phyloP scores from a whole-genome alignment of 2,797 vertebrate species.

The Thamnophis elegans region DNA sequence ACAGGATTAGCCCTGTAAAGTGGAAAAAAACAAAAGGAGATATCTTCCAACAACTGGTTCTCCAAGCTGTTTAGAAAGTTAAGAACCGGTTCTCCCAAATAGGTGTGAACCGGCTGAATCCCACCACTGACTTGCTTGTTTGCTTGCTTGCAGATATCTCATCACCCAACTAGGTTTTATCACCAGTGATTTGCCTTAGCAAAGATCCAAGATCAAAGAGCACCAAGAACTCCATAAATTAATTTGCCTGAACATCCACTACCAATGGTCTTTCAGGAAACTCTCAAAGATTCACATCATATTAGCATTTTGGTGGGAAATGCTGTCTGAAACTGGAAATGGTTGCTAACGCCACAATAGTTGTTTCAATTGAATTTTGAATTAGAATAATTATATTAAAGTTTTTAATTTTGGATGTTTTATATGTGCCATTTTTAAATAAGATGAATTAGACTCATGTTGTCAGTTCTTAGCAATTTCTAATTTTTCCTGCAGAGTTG shows the following conservation, averaged over 20 bases:
- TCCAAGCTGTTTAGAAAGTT: too few relatives aligned
- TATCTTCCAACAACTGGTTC: too few relatives aligned
- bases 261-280: background rate
- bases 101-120: too few relatives aligned
- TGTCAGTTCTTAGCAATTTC: background rate
- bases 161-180: background rate
- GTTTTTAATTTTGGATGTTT: background rate
- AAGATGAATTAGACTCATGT: background rate
- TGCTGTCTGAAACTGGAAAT: background rate
- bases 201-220: background rate
- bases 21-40: too few relatives aligned
- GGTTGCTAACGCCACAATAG: background rate
- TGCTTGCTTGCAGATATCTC: background rate
- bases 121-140: too few relatives aligned
- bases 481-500: background rate
- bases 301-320: background rate
- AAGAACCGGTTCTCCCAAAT: too few relatives aligned
- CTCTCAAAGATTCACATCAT: background rate
- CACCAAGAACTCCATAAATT: background rate
- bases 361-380: background rate
- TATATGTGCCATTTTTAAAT: background rate
- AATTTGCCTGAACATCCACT: background rate
- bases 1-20: too few relatives aligned
- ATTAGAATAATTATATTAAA: background rate
- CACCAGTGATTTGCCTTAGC: background rate